These are phyloP conservation scores for Zaprionus lineosus DNA, from an alignment of 2,888 invertebrate genomes.

Conservation along the genomic window DNA sequence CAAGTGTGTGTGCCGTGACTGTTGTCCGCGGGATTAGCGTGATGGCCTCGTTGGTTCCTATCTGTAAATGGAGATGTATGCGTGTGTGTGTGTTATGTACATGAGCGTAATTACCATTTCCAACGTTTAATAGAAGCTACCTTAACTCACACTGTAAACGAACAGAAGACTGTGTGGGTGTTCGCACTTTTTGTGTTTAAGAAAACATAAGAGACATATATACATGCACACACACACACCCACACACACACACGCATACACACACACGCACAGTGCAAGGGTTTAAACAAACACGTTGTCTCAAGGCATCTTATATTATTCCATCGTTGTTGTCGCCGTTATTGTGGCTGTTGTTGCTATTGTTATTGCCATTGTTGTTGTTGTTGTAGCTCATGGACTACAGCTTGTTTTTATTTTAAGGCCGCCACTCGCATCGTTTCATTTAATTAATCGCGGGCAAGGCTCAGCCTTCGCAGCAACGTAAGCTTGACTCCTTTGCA, in stretches of 20 bases:
- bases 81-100: conserved; percentile 41
- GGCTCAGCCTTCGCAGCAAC: conserved; percentile 12
- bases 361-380: conserved; percentile 10
- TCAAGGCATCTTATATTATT: conserved; percentile 4
- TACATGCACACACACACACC: conserved; percentile 24
- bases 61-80: conserved; percentile 50
- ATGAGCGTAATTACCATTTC: conserved; percentile 73
- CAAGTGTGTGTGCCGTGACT: conserved; percentile 28
- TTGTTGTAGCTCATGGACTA: conserved; percentile 13
- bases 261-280: conserved; percentile 8
- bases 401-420: conserved; percentile 44
- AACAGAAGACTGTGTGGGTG: no score
- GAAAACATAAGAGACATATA: conserved; percentile 34
- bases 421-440: conserved; percentile 52
- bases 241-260: neutral
- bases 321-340: conserved; percentile 7
- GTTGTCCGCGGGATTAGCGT: conserved; percentile 57
- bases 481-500: conserved; percentile 52
- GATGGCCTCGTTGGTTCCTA: conserved; percentile 19
- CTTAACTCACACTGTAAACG: neutral
- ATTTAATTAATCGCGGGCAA: conserved; percentile 64
- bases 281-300: conserved; percentile 34
- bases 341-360: conserved; percentile 1
- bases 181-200: conserved; percentile 50
- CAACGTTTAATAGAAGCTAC: conserved; percentile 28